Conservation (phyloP, 64 coral and sea anemone species). For the Anthopleura sola region DNA sequence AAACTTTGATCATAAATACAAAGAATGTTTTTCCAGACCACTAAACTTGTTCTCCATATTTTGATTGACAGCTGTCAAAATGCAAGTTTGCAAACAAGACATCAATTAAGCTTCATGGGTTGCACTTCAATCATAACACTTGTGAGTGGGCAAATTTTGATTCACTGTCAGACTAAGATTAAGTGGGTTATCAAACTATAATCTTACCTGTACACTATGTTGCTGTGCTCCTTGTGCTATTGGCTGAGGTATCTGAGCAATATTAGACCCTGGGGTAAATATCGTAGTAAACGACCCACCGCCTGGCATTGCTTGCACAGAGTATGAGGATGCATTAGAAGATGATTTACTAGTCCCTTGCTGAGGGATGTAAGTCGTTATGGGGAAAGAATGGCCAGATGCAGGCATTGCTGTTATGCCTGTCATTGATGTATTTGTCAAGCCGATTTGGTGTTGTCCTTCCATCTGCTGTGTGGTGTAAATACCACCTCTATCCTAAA, state of each 20-base stretch:
- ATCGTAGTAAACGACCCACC: conserved; percentile 94
- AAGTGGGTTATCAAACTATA: no score
- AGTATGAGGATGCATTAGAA: conserved; percentile 63
- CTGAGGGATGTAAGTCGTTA: conserved; percentile 96
- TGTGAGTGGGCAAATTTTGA: no score
- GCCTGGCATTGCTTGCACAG: conserved; percentile 92
- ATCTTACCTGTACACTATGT: conserved; percentile 73
- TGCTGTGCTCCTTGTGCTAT: conserved; percentile 72
- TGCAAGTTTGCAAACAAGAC: no score
- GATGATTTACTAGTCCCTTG: conserved; percentile 57
- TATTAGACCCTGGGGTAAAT: conserved; percentile 72
- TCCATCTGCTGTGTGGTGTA: conserved; percentile 71
- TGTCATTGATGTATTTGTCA: conserved; percentile 70
- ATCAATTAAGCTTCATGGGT: no score
- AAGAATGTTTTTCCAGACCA: no score
- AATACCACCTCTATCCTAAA: conserved; percentile 55
- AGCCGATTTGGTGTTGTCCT: conserved; percentile 58
- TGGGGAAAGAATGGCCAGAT: conserved; percentile 90
- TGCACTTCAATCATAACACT: no score
- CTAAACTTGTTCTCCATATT: no score
- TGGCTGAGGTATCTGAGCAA: conserved; percentile 71
- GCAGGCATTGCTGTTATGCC: conserved; percentile 91
- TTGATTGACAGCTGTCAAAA: no score
- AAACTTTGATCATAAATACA: no score
- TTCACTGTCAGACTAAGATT: no score